A percentile compares a stretch with the other conserved stretches of the same genome.
phyloP scores from a whole-genome alignment of 2,797 vertebrate genomes.

The Poecilia velifera region DNA sequence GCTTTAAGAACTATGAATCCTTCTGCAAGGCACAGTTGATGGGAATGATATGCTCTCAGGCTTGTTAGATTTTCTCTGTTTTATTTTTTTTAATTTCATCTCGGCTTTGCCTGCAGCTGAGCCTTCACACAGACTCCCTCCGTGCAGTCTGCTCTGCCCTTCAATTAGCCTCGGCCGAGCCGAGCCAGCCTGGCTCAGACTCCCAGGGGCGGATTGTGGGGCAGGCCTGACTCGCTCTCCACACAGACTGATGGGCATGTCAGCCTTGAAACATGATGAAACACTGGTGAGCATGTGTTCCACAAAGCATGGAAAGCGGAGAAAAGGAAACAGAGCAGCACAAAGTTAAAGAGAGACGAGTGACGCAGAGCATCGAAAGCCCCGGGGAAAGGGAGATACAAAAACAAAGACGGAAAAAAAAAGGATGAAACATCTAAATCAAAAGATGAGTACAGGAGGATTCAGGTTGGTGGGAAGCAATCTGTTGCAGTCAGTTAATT shows the following conservation, averaged over 20 bases:
- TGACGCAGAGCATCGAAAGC: constrained; percentile 19
- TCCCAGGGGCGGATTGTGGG: constrained; percentile 51
- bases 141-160: constrained; percentile 52
- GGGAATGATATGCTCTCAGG: not conserved
- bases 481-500: constrained; percentile 8
- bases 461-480: constrained; percentile 8
- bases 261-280: constrained; percentile 29
- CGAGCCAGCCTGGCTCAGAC: constrained; percentile 49
- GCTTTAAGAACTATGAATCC: not conserved
- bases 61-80: not conserved
- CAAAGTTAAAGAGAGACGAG: constrained; percentile 34
- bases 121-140: constrained; percentile 45
- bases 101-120: constrained; percentile 38
- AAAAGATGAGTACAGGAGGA: not conserved
- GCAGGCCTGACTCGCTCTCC: constrained; percentile 27
- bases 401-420: not conserved
- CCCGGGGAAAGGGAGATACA: not conserved
- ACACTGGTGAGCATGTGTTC: constrained; percentile 28
- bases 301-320: constrained; percentile 8
- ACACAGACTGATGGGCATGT: constrained; percentile 38
- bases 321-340: constrained; percentile 17
- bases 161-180: constrained; percentile 65
- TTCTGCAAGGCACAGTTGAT: not conserved
- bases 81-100: not conserved
- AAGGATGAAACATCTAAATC: not conserved